These are phyloP conservation scores for Andrena bicolor DNA, from an alignment of 2,888 invertebrate genomes.

Conservation along the genomic window DNA sequence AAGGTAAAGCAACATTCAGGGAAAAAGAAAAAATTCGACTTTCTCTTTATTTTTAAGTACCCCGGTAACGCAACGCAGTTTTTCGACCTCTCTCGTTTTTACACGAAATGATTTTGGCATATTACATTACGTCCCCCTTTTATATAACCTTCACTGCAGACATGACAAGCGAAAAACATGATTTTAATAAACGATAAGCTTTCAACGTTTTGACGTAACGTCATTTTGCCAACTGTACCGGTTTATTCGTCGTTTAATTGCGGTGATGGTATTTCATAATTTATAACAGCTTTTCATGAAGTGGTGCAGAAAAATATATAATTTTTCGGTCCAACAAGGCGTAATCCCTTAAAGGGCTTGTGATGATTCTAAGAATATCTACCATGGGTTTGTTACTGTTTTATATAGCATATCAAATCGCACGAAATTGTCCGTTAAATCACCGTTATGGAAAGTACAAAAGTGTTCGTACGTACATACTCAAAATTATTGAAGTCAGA, in stretches of 20 bases:
- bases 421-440: too few species aligned
- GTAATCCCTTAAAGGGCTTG: too few species aligned
- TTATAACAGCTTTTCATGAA: too few species aligned
- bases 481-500: too few species aligned
- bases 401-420: too few species aligned
- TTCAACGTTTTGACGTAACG: neutral
- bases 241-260: neutral
- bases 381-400: too few species aligned
- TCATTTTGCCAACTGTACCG: neutral
- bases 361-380: too few species aligned
- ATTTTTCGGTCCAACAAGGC: too few species aligned
- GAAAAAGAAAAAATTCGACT: constrained; percentile 37
- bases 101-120: constrained; percentile 7
- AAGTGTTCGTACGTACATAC: too few species aligned
- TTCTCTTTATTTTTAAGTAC: constrained; percentile 45
- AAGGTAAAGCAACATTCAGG: constrained; percentile 10
- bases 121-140: neutral
- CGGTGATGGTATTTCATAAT: neutral
- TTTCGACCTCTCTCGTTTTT: constrained; percentile 6
- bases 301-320: too few species aligned
- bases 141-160: constrained; percentile 18
- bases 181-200: neutral
- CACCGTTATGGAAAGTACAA: too few species aligned
- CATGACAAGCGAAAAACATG: constrained; percentile 1
- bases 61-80: constrained; percentile 4